Percentiles rank a stretch among this genome's conserved stretches.
phyloP scores from a whole-genome alignment of 2,888 invertebrate species.

The Caradrina kadenii region DNA sequence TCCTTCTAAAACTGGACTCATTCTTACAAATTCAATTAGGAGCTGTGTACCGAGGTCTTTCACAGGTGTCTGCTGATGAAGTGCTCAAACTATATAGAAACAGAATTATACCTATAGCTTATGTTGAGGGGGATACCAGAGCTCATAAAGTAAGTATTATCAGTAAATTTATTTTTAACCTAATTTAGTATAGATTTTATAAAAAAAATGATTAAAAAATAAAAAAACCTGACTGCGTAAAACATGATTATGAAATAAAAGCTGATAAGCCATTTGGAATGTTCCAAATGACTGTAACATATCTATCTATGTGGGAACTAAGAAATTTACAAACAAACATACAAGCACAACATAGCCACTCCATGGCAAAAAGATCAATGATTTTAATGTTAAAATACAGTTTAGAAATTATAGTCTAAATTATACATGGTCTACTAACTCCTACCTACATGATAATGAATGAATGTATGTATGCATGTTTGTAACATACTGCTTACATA shows the following conservation, averaged over 20 bases:
- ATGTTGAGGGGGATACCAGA: slow-evolving; percentile 95
- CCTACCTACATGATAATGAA: slow-evolving; percentile 1
- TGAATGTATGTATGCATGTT: neutral
- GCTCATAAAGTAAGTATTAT: slow-evolving; percentile 91
- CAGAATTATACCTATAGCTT: slow-evolving; percentile 96
- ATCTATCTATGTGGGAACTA: no score
- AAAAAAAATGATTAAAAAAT: no score
- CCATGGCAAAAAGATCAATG: no score
- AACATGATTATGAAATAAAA: no score
- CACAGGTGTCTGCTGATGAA: slow-evolving; percentile 95
- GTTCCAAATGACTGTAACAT: no score
- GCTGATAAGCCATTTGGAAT: no score
- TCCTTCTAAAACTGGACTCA: slow-evolving; percentile 98
- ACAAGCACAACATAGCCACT: no score
- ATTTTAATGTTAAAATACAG: no score
- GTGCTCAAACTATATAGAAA: slow-evolving; percentile 96
- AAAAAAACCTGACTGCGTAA: no score
- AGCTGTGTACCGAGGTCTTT: slow-evolving; percentile 96
- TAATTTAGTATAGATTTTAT: no score
- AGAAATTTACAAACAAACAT: no score
- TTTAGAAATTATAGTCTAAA: neutral
- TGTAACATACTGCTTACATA: slow-evolving; percentile 17
- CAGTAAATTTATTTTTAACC: neutral
- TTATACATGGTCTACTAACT: slow-evolving; percentile 23
- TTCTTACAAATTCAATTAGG: slow-evolving; percentile 99